Evolutionary conservation across 2,113 vertebrate genomes (phyloP).

Genomic region (Phalacrocorax pelagicus): DNA sequence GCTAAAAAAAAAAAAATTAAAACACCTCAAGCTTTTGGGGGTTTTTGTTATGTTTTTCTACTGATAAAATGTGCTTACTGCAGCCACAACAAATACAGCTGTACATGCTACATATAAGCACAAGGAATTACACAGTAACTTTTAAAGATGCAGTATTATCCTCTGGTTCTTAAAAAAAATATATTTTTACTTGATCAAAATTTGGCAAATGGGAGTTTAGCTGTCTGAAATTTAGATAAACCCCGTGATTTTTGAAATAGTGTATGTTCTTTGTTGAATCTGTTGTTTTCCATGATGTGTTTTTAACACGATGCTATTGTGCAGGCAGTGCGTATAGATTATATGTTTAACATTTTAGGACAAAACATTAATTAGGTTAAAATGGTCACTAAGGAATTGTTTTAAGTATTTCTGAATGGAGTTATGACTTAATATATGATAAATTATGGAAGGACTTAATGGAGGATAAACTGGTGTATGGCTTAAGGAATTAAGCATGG

Average conservation of each 20-base stretch:
- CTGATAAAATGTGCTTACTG: conserved; percentile 66
- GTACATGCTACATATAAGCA: conserved; percentile 62
- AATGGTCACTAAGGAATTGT: conserved; percentile 26
- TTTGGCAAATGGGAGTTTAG: neutral
- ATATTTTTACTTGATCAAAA: neutral
- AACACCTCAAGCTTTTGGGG: conserved; percentile 61
- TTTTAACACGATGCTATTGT: conserved; percentile 38
- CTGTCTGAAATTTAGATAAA: neutral
- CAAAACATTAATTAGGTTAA: conserved; percentile 32
- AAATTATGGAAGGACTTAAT: conserved; percentile 41
- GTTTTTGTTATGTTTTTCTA: conserved; percentile 49
- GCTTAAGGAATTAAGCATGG: conserved; percentile 36
- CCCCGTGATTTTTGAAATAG: neutral
- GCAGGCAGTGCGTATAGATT: conserved; percentile 24
- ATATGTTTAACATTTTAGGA: conserved; percentile 11
- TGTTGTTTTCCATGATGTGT: neutral
- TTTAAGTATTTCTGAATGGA: conserved; percentile 23
- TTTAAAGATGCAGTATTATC: conserved; percentile 75
- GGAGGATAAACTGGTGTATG: conserved; percentile 5
- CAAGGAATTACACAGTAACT: conserved; percentile 57
- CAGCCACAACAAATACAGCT: conserved; percentile 68
- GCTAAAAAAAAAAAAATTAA: conserved; percentile 62
- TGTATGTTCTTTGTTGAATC: conserved; percentile 21
- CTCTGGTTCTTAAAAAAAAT: conserved; percentile 3
- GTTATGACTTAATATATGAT: neutral